phyloP scores from a whole-genome alignment of 2,797 vertebrate species.

The Enteromius mattozi region DNA sequence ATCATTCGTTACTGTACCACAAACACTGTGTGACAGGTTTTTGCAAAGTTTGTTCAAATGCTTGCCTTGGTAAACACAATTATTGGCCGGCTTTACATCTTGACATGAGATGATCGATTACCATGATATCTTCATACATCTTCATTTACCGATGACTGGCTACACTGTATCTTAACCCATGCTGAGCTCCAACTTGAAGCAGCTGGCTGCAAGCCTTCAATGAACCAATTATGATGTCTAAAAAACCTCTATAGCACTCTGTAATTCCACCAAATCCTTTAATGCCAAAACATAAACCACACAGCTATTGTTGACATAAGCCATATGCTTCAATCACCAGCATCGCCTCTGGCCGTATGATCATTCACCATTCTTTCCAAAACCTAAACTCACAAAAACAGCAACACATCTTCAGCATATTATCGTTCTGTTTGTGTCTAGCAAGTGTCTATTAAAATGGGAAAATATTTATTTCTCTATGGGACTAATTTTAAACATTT shows the following conservation, averaged over 20 bases:
- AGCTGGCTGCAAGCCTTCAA: conserved; percentile 45
- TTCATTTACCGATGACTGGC: conserved; percentile 5
- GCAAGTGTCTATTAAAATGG: neutral
- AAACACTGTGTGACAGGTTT: neutral
- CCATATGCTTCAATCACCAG: conserved; percentile 48
- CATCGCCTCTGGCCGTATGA: conserved; percentile 46
- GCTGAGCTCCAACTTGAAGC: conserved; percentile 46
- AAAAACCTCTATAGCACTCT: conserved; percentile 51
- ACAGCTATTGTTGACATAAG: conserved; percentile 55
- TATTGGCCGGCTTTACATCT: conserved; percentile 9
- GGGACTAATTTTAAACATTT: neutral
- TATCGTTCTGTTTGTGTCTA: neutral
- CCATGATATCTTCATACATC: neutral
- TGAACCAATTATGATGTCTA: conserved; percentile 49
- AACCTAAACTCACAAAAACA: conserved; percentile 17
- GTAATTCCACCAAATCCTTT: conserved; percentile 62
- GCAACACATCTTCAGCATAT: conserved; percentile 7
- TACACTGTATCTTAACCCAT: conserved; percentile 30
- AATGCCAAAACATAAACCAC: conserved; percentile 58
- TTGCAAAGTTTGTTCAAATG: neutral
- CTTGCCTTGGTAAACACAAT: neutral
- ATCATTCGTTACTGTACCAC: neutral
- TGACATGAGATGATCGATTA: conserved; percentile 29
- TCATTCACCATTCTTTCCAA: conserved; percentile 36
- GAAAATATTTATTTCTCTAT: neutral